Percentiles rank a stretch among this genome's conserved stretches.
Evolutionary conservation across 2,797 vertebrate species (phyloP).

Genomic region (Glyptemys insculpta): DNA sequence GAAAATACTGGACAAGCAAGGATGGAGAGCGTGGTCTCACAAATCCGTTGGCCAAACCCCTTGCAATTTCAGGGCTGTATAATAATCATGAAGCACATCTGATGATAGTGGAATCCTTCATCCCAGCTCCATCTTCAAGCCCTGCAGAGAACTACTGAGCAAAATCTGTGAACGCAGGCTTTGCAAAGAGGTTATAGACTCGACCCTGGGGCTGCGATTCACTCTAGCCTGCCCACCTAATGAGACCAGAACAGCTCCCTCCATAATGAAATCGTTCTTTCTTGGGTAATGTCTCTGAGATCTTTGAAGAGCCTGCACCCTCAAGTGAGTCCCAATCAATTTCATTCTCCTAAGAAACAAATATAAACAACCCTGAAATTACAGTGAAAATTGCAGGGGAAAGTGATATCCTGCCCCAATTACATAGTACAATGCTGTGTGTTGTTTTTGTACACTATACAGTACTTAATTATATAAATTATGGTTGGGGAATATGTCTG

Average conservation of each 20-base stretch:
- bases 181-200: background rate
- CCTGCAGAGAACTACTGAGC: background rate
- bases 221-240: background rate
- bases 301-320: background rate
- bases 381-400: slow-evolving; percentile 11
- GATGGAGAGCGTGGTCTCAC: background rate
- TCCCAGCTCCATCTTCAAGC: background rate
- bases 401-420: background rate
- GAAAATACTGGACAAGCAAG: background rate
- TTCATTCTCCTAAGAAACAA: background rate
- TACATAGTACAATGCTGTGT: background rate
- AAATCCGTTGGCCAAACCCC: background rate
- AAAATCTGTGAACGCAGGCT: background rate
- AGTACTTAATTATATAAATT: slow-evolving; percentile 3
- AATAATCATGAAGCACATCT: background rate
- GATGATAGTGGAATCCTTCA: background rate
- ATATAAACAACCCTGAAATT: slow-evolving; percentile 1
- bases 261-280: background rate
- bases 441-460: background rate
- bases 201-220: background rate
- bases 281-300: background rate
- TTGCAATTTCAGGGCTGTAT: background rate
- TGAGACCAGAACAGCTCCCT: background rate
- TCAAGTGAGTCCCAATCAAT: background rate
- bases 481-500: slow-evolving; percentile 3